phyloP scores from a whole-genome alignment of 1,140 invertebrate species.

The Rhopalosiphum maidis region DNA sequence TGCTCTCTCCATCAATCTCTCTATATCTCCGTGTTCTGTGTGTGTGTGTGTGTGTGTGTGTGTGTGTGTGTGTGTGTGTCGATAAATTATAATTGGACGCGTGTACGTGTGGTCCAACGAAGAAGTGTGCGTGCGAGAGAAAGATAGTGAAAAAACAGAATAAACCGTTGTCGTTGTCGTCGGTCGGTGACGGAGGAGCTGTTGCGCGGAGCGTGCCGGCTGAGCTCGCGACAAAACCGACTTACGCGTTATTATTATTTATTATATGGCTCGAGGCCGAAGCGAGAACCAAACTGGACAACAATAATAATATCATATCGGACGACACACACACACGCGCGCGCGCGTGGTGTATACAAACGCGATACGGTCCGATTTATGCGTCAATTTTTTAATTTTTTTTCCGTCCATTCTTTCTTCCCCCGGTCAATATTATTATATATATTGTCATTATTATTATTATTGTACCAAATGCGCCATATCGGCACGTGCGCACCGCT shows the following conservation, averaged over 20 bases:
- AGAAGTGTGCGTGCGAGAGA: neutral
- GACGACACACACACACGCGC: neutral
- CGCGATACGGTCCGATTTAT: slow-evolving; percentile 37
- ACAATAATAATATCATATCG: slow-evolving; percentile 11
- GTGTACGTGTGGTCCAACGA: neutral
- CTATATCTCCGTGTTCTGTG: neutral
- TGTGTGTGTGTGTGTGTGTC: neutral
- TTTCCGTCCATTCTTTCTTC: slow-evolving; percentile 18
- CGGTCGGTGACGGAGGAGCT: neutral
- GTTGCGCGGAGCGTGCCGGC: neutral
- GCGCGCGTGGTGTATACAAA: neutral
- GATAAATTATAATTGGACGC: neutral
- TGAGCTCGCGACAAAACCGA: neutral
- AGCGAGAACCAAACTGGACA: neutral
- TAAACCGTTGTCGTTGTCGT: neutral
- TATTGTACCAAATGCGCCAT: slow-evolving; percentile 48
- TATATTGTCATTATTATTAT: neutral
- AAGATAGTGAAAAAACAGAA: neutral
- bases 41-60: neutral
- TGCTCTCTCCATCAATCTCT: neutral
- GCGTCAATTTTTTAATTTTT: slow-evolving; percentile 1
- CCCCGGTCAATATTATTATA: neutral
- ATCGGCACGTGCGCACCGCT: slow-evolving; percentile 35
- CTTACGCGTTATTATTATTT: neutral
- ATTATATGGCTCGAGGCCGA: neutral